Evolutionary conservation across 1,140 invertebrate species (phyloP).

Genomic region (Papilio machaon): DNA sequence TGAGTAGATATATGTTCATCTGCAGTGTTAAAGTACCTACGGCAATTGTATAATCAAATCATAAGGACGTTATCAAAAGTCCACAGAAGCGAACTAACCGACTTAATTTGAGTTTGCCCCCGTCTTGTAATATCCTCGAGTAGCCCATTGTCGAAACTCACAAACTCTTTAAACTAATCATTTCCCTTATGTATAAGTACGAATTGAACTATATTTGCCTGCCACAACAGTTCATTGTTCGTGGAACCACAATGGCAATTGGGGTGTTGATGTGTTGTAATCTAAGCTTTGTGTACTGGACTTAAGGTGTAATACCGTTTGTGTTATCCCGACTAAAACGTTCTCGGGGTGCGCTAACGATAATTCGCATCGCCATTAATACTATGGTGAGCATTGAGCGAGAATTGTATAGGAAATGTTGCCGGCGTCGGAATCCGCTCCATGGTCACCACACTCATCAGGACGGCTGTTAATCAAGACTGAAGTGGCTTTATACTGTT

Average conservation of each 20-base stretch:
- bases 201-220: constrained; percentile 38
- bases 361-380: constrained; percentile 67
- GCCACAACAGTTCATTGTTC: constrained; percentile 36
- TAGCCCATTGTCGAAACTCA: constrained; percentile 37
- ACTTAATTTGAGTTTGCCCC: constrained; percentile 24
- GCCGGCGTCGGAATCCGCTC: constrained; percentile 51
- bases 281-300: background rate
- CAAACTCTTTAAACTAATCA: constrained; percentile 39
- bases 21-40: background rate
- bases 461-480: constrained; percentile 36
- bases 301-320: constrained; percentile 25
- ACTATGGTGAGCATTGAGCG: constrained; percentile 43
- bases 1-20: background rate
- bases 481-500: constrained; percentile 30
- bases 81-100: constrained; percentile 20
- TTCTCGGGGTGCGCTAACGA: constrained; percentile 56
- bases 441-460: constrained; percentile 48
- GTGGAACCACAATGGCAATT: constrained; percentile 31
- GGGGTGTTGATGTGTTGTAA: background rate
- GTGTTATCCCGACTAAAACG: constrained; percentile 6
- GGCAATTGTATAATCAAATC: background rate
- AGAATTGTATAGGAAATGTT: constrained; percentile 63
- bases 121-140: constrained; percentile 33
- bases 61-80: background rate
- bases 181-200: constrained; percentile 38